Percentiles rank a stretch among this genome's conserved stretches.
Evolutionary conservation across 2,888 invertebrate species (phyloP).

Genomic region (Galerucella nymphaeae): DNA sequence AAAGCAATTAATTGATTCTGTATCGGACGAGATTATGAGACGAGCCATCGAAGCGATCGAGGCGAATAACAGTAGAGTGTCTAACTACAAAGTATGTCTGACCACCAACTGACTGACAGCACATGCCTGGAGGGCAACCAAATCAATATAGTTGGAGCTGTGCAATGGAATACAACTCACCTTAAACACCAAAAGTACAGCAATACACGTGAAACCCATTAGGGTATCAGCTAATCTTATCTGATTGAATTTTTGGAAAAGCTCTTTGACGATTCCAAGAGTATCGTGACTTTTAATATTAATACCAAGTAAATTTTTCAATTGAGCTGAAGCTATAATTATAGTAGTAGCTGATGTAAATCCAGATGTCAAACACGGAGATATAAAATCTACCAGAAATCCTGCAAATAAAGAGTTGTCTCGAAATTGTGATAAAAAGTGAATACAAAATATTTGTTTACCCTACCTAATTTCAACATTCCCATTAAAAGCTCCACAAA

Average conservation of each 20-base stretch:
- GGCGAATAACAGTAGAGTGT: too few species aligned
- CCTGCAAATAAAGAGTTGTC: slow-evolving; percentile 67
- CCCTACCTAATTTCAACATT: slow-evolving; percentile 81
- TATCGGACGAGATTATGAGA: too few species aligned
- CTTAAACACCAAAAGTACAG: slow-evolving; percentile 74
- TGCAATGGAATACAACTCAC: too few species aligned
- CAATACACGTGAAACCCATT: slow-evolving; percentile 75
- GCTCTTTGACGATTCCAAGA: slow-evolving; percentile 69
- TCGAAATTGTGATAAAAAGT: too few species aligned
- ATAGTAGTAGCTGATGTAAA: slow-evolving; percentile 87
- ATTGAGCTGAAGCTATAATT: slow-evolving; percentile 80
- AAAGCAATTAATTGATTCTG: too few species aligned
- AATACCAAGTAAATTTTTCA: slow-evolving; percentile 80
- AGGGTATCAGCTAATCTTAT: slow-evolving; percentile 72
- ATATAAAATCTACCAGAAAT: slow-evolving; percentile 86
- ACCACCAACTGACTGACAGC: too few species aligned
- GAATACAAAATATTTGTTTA: not conserved
- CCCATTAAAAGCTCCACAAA: slow-evolving; percentile 84
- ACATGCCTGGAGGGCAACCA: too few species aligned
- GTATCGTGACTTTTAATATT: slow-evolving; percentile 76
- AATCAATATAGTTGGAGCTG: too few species aligned
- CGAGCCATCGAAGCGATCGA: too few species aligned
- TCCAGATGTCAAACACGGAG: slow-evolving; percentile 83
- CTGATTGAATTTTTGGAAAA: slow-evolving; percentile 66
- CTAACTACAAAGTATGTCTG: too few species aligned